Evolutionary conservation across 53 echinoderm and acorn worm genomes (phyloP), one percentile per base, ranked within the genome.

Genomic region (Patiria pectinifera): DNA sequence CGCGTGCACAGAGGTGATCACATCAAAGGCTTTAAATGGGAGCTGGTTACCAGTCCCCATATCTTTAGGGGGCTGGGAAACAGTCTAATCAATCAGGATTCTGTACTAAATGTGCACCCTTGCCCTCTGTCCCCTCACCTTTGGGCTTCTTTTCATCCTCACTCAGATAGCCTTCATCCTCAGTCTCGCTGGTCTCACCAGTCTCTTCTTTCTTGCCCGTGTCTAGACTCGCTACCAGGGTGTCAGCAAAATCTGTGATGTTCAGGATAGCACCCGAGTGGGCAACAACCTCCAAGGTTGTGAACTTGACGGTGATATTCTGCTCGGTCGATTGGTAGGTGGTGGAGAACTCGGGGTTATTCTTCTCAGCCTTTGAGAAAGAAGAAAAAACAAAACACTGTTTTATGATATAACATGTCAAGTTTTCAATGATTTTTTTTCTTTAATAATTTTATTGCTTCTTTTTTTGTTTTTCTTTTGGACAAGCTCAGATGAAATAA

Each of bases 231-330:
- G 99, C 97, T 23, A 99, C 96, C 21, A 99, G 82, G 45, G 86
- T 92, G 74, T 99, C 99, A 0, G 92, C 96, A 92, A 99, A 99
- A 45, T 95, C 96, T 62, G 96, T 97, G 23, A 99, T 43, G 71
- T 97, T 92, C 69, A 99, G 84, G 83, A 99, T 97, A 81, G 99
- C 99, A 58, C 97, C 97, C 6, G 95, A 95, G 91, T 99, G 99
- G n/a, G 97, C 99, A 46, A 97, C 94, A 0, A 99, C 91, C 76
- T 96, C 87, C 14, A 99, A 93, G 62, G 95, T 95, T 66, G 97
- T 96, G 89, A 99, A 96, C n/a, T 86, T 89, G 44, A 95, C 93
- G 8, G 80, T 86, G 82, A 99, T 97, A 88, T 91, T 91, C 92
- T 99, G 99, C 85, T 96, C 94, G 0, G 96, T 97, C 2, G 95